Base-by-base conservation (phyloP, 2,797 vertebrate species). In the Tangara arthus region DNA sequence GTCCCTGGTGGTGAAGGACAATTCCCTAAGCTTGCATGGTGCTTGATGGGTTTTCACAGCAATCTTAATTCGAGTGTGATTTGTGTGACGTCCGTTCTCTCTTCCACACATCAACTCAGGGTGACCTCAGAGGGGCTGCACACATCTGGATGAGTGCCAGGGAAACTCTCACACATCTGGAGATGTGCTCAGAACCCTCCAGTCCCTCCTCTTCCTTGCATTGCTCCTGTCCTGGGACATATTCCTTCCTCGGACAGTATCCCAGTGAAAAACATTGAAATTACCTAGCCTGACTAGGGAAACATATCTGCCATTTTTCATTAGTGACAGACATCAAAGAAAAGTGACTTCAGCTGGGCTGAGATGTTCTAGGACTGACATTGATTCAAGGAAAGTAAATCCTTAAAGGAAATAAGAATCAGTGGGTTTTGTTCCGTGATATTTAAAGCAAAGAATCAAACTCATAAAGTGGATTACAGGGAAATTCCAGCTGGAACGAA, bases 1-100 rank as follows among this genome's bases (percentile, higher is more conserved):
- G 35, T 63, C 37, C 57, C 13, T 13, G 24, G 30, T 13, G 20
- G 30, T 56, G 68, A 66, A 85, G 64, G 50, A 24, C 19, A 76
- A 8, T 52, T 71, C 53, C 34, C 50, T 9, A 35, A 1, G 26
- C 6, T 39, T 69, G 34, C 41, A 24, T 0, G 0, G 30, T 32
- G 21, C 71, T 82, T 70, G 70, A 15, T 2, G 20, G 39, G 8
- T 66, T 92, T 89, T 75, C 68, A 63, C 37, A 64, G 52, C 21
- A 73, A 27, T 3, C 3, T 23, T 24, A 42, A 46, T 57, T 60
- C 1, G 2, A 30, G 42, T 35, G 28, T 41, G 39, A 42, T 81
- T n/a, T 61, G 35, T 44, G 4, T 68, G 42, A 53, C 23, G 20
- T 42, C 61, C 0, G 0, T 27, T 63, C 47, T 65, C 27, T 73